These are phyloP conservation scores for Vulpes vulpes DNA, from an alignment of 2,113 vertebrate genomes.

Conservation along the genomic window DNA sequence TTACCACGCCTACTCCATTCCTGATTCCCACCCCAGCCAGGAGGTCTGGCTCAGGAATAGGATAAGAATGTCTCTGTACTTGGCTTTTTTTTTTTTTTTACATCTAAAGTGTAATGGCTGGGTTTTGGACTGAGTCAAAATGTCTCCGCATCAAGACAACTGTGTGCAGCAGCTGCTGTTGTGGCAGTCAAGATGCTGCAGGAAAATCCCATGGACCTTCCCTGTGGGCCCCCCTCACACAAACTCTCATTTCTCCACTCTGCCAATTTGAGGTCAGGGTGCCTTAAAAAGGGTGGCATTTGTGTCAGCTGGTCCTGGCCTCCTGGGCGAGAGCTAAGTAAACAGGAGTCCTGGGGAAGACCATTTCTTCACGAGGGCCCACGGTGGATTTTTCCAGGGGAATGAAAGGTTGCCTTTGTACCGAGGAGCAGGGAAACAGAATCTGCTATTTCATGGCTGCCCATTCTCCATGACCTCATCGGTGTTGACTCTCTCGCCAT, in stretches of 20 bases:
- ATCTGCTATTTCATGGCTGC: not conserved
- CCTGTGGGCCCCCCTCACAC: constrained; percentile 47
- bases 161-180: constrained; percentile 15
- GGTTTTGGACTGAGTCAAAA: constrained; percentile 56
- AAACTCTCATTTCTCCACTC: constrained; percentile 19
- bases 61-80: not conserved
- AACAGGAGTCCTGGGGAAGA: constrained; percentile 73
- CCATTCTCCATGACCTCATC: constrained; percentile 72
- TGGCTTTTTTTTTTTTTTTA: not conserved
- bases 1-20: not conserved
- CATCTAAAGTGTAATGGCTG: constrained; percentile 13
- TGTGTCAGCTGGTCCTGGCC: constrained; percentile 65
- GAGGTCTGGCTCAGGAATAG: not conserved
- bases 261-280: constrained; percentile 78
- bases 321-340: constrained; percentile 55
- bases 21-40: not conserved
- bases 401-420: constrained; percentile 78
- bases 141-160: constrained; percentile 63
- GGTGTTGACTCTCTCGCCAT: constrained; percentile 52
- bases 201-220: constrained; percentile 79
- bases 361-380: constrained; percentile 50
- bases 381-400: constrained; percentile 75
- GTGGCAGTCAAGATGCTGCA: constrained; percentile 54
- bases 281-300: constrained; percentile 64
- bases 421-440: not conserved